Base-by-base conservation (phyloP, 2,113 vertebrate genomes). In the Cisticola juncidis region DNA sequence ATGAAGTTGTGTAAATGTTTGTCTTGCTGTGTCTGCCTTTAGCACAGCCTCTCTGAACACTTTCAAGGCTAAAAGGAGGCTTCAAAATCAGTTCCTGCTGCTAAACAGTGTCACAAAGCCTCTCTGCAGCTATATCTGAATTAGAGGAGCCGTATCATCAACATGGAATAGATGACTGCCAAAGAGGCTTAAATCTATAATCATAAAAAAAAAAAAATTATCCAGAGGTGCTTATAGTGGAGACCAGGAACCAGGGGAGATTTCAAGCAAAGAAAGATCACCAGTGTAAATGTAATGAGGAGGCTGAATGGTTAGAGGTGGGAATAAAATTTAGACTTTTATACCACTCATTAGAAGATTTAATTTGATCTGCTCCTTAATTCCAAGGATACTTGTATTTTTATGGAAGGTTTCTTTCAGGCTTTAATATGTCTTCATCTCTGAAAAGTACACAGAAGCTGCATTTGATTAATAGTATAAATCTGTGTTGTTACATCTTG, bases 251-350 rank as follows among this genome's bases (percentile, higher is more conserved):
- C 33, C 6, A 26, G 31, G 3, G 15, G 28, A 33, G 18, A 53
- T 70, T 69, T 86, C 60, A 61, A 61, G 33, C 29, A 71, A 14
- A 4, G 14, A 6, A 25, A 62, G 11, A 45, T 44, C 35, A 50
- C 4, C 14, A 51, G 1, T 25, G 1, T 47, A 61, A 56, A 24
- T 1, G 1, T 36, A 35, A 24, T 54, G 47, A 66, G 8, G 12
- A 73, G 12, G 6, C 20, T 44, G 57, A 64, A 51, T 26, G 50
- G 9, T 38, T 79, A 73, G 4, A 77, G 19, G 38, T 9, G 25
- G 35, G 40, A 58, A 85, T 54, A 70, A 65, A 78, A 90, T 62
- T 19, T 54, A 50, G 16, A 44, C 8, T 35, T 66, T 84, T 62
- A 15, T 57, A 31, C 4, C 9, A 65, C 31, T 83, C 9, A 50